phyloP scores from a whole-genome alignment of 23 tunicate genomes.

The Halocynthia roretzi region DNA sequence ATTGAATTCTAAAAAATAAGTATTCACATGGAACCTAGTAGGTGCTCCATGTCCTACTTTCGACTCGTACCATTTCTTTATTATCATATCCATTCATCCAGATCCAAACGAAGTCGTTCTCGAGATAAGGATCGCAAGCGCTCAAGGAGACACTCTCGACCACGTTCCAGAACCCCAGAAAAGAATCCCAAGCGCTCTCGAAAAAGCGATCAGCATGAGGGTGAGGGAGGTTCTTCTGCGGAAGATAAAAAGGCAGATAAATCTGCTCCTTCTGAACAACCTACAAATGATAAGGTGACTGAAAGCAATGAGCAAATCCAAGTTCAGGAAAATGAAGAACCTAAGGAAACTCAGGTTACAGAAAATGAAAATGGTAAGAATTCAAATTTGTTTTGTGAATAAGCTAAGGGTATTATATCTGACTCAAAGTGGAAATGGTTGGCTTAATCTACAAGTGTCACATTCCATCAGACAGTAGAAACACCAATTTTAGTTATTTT shows the following conservation, averaged over 20 bases:
- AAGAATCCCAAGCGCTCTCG: slow-evolving; percentile 46
- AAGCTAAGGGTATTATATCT: too few species aligned
- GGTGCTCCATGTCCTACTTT: not conserved
- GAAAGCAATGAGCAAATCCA: not conserved
- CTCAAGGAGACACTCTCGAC: slow-evolving; percentile 57
- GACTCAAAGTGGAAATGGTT: too few species aligned
- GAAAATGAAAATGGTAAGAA: slow-evolving; percentile 3
- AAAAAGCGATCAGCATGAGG: slow-evolving; percentile 35
- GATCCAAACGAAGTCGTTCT: slow-evolving; percentile 32
- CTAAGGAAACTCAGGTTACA: not conserved
- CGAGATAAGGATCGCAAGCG: slow-evolving; percentile 59
- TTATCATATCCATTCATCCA: not conserved
- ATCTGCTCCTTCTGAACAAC: not conserved
- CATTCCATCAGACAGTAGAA: too few species aligned
- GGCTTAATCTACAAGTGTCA: too few species aligned
- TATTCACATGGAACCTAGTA: not conserved
- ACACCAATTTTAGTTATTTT: too few species aligned
- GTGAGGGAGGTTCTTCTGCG: not conserved
- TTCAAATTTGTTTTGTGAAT: not conserved
- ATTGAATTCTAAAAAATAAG: not conserved
- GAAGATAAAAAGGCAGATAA: slow-evolving; percentile 3
- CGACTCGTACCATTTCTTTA: not conserved
- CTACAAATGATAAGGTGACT: not conserved
- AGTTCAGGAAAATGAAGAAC: not conserved
- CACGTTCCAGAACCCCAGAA: slow-evolving; percentile 32